These are phyloP conservation scores for Solenopsis fugax DNA, from an alignment of 1,140 invertebrate genomes.

Conservation along the genomic window DNA sequence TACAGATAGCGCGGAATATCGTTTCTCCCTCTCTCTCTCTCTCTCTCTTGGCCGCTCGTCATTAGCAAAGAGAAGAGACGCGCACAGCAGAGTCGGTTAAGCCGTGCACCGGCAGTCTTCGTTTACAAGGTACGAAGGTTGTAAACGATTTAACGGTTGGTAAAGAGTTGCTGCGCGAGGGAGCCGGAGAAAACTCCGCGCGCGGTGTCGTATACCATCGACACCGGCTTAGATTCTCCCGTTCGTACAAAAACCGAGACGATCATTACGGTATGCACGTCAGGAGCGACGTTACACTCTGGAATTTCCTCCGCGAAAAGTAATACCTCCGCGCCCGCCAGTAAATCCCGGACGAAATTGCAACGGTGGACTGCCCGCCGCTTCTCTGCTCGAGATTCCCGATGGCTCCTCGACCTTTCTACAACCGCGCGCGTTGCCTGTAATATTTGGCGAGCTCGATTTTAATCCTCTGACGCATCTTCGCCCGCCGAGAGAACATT, in stretches of 20 bases:
- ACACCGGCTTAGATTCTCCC: constrained; percentile 60
- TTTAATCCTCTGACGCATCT: constrained; percentile 12
- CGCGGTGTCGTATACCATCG: constrained; percentile 64
- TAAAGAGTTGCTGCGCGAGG: constrained; percentile 62
- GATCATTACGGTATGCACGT: constrained; percentile 77
- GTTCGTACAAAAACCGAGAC: constrained; percentile 64
- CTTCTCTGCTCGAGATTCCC: constrained; percentile 41
- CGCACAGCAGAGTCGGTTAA: constrained; percentile 30
- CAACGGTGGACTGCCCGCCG: constrained; percentile 40
- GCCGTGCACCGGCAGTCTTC: constrained; percentile 47
- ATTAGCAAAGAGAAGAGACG: constrained; percentile 46
- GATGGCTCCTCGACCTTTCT: constrained; percentile 13
- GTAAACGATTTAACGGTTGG: constrained; percentile 78
- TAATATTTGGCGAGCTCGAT: constrained; percentile 30
- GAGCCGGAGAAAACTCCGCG: constrained; percentile 26
- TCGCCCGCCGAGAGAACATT: not conserved
- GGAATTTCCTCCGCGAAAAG: constrained; percentile 77
- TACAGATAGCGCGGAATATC: constrained; percentile 26
- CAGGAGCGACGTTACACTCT: constrained; percentile 70
- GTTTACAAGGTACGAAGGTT: constrained; percentile 73
- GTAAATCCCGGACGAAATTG: constrained; percentile 74
- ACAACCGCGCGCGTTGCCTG: constrained; percentile 9
- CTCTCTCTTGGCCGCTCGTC: constrained; percentile 28
- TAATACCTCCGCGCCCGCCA: constrained; percentile 65
- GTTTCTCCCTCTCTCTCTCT: constrained; percentile 9